Conservation (phyloP, 1,140 invertebrate genomes). For the Vanessa atalanta region DNA sequence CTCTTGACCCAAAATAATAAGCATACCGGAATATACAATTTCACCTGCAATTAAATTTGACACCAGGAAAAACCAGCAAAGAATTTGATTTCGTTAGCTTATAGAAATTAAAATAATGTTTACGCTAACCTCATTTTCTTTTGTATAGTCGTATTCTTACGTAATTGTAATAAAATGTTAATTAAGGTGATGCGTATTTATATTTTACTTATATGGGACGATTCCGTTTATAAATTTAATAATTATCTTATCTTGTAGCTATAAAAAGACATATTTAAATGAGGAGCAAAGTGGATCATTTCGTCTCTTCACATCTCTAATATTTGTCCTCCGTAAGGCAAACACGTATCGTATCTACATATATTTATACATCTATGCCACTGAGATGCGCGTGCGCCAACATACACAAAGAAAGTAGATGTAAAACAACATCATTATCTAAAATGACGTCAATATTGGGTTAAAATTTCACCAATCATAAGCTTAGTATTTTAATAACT, state of each 20-base stretch:
- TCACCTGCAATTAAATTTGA: constrained; percentile 32
- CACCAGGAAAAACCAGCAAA: constrained; percentile 15
- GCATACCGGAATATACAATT: constrained; percentile 22
- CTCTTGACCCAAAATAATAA: constrained; percentile 25
- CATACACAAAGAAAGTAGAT: constrained; percentile 15
- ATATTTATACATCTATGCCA: constrained; percentile 7
- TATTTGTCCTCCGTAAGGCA: constrained; percentile 10
- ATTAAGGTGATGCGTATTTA: neutral
- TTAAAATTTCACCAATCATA: neutral
- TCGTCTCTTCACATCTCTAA: constrained; percentile 9
- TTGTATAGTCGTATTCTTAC: neutral
- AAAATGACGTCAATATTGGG: neutral
- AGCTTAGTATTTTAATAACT: too few relatives aligned
- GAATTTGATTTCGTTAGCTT: neutral
- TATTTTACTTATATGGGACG: too few relatives aligned
- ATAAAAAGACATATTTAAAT: too few relatives aligned
- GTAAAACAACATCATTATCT: neutral
- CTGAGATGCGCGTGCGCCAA: constrained; percentile 15
- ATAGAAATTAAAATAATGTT: neutral
- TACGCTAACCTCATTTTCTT: neutral
- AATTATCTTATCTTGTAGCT: too few relatives aligned
- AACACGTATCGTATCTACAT: neutral
- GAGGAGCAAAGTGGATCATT: neutral
- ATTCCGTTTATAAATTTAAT: too few relatives aligned
- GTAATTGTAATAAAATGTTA: neutral